These are phyloP conservation scores for Carassius carassius DNA, from an alignment of 2,113 vertebrate genomes.

Conservation along the genomic window DNA sequence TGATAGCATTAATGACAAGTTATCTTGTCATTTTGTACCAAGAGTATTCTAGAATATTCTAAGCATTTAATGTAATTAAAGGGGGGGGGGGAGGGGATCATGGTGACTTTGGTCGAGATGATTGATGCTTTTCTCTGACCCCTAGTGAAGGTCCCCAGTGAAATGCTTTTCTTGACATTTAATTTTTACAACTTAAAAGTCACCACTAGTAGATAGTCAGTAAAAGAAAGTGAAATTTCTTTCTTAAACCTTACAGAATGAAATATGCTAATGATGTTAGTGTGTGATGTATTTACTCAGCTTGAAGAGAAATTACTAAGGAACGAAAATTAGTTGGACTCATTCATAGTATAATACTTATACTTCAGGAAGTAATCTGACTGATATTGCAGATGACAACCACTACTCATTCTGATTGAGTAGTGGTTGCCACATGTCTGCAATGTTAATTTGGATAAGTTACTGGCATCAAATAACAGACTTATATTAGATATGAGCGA, in stretches of 20 bases:
- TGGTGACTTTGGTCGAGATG: neutral
- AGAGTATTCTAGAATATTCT: neutral
- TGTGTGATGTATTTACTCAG: neutral
- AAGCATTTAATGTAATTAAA: neutral
- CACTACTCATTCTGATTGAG: neutral
- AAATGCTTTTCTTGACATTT: neutral
- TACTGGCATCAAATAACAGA: neutral
- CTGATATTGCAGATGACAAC: too few species aligned
- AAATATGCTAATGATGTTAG: conserved; percentile 13
- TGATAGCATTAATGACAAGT: neutral
- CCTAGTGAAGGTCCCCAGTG: neutral
- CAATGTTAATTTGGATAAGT: neutral
- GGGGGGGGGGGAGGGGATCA: too few species aligned
- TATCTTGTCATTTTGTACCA: neutral
- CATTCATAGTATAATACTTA: neutral
- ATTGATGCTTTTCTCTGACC: neutral
- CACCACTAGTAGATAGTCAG: neutral
- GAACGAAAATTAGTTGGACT: neutral
- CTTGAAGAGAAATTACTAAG: neutral
- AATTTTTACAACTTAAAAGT: neutral
- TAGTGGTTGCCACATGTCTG: neutral
- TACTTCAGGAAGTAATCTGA: neutral
- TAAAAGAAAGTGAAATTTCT: neutral
- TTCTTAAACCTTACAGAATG: neutral
- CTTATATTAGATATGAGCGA: neutral